phyloP scores from a whole-genome alignment of 2,113 vertebrate genomes.

The Sebastes fasciatus region DNA sequence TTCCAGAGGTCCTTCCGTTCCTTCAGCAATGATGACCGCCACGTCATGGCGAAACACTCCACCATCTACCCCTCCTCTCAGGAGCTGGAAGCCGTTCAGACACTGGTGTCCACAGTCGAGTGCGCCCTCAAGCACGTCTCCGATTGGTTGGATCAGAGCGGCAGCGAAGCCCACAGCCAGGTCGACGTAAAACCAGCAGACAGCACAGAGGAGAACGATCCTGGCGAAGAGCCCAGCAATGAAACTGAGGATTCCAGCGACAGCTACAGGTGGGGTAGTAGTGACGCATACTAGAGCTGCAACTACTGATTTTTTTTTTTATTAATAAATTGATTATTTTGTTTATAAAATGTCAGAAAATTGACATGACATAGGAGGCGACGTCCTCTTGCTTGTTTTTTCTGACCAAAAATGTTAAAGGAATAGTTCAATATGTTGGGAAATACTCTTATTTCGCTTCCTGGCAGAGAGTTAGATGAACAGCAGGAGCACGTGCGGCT shows the following conservation, averaged over 20 bases:
- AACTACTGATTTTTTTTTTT: not conserved
- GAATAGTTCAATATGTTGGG: not conserved
- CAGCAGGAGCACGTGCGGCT: constrained; percentile 1
- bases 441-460: not conserved
- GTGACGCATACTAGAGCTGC: not conserved
- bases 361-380: not conserved
- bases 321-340: not conserved
- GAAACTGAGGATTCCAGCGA: constrained; percentile 83
- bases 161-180: constrained; percentile 19
- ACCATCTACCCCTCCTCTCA: constrained; percentile 97
- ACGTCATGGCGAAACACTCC: constrained; percentile 99
- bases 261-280: constrained; percentile 86
- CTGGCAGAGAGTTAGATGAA: not conserved
- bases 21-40: constrained; percentile 98
- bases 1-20: constrained; percentile 98
- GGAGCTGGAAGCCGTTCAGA: constrained; percentile 97
- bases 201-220: constrained; percentile 60
- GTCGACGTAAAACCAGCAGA: constrained; percentile 55
- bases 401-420: not conserved
- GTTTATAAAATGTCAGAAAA: not conserved
- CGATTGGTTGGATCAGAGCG: constrained; percentile 94
- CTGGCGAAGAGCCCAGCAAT: constrained; percentile 38
- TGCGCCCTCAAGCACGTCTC: constrained; percentile 98
- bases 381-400: not conserved
- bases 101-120: constrained; percentile 97